Evolutionary conservation across 2,797 vertebrate genomes (phyloP).

Genomic region (Momotus momota): DNA sequence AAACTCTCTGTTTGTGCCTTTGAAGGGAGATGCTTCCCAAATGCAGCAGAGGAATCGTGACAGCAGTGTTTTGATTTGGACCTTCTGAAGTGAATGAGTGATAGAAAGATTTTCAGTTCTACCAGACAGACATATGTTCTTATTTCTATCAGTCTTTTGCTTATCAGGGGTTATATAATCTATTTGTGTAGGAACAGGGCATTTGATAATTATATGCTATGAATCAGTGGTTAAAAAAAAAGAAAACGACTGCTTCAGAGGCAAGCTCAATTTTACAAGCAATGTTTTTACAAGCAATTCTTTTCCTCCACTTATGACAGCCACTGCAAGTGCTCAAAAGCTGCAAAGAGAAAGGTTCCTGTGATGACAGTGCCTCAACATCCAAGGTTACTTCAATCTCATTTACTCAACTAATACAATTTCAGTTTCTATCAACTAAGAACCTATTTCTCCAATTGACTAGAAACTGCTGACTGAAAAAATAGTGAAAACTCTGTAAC

Average conservation of each 20-base stretch:
- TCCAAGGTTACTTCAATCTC: neutral
- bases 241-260: neutral
- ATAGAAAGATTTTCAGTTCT: neutral
- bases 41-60: neutral
- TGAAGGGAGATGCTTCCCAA: neutral
- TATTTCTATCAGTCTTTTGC: neutral
- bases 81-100: neutral
- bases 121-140: neutral
- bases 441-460: neutral
- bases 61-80: constrained; percentile 13
- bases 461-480: neutral
- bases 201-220: neutral
- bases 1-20: neutral
- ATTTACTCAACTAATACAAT: neutral
- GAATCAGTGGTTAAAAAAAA: neutral
- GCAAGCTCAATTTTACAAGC: neutral
- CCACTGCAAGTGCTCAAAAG: neutral
- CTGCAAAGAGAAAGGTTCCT: neutral
- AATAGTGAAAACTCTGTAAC: neutral
- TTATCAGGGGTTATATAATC: neutral
- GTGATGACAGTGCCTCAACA: neutral
- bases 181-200: neutral
- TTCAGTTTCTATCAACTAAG: neutral
- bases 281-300: neutral
- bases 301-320: neutral